These are phyloP conservation scores for Clavelina lepadiformis DNA, from an alignment of 23 tunicate genomes.

Conservation along the genomic window DNA sequence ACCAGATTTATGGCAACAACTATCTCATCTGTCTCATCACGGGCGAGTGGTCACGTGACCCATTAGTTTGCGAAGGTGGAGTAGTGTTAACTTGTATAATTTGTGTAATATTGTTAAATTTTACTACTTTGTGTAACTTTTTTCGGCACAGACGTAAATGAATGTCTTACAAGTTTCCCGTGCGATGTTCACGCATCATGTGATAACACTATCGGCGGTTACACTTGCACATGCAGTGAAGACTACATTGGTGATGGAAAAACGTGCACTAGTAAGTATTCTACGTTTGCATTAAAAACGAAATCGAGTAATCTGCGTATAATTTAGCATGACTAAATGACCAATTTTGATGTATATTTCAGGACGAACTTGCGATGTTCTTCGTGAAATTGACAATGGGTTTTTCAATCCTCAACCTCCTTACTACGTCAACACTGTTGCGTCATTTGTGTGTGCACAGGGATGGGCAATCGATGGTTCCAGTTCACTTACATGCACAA, in stretches of 20 bases:
- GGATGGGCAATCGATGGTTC: constrained; percentile 10
- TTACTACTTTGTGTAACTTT: no score
- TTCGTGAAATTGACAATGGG: constrained; percentile 13
- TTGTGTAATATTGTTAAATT: background rate
- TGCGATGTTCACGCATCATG: constrained; percentile 31
- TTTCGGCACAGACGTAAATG: constrained; percentile 33
- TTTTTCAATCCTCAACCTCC: background rate
- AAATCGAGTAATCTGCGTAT: background rate
- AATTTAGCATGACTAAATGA: background rate
- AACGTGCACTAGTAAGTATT: constrained; percentile 20
- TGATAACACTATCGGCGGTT: constrained; percentile 24
- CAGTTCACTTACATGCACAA: background rate
- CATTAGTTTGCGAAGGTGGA: constrained; percentile 17
- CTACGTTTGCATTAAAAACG: no score
- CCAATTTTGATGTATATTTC: background rate
- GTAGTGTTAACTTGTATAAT: background rate
- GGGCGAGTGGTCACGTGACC: constrained; percentile 23
- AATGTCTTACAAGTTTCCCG: constrained; percentile 11
- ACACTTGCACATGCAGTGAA: constrained; percentile 26
- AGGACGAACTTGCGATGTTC: constrained; percentile 5
- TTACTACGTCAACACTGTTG: background rate
- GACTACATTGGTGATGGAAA: constrained; percentile 25
- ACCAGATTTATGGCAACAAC: constrained; percentile 9
- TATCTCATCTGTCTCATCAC: constrained; percentile 3
- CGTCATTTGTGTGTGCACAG: background rate